Percentiles rank a stretch among this genome's conserved stretches.
phyloP scores from a whole-genome alignment of 2,797 vertebrate genomes.

The Sebastes matsubarae region DNA sequence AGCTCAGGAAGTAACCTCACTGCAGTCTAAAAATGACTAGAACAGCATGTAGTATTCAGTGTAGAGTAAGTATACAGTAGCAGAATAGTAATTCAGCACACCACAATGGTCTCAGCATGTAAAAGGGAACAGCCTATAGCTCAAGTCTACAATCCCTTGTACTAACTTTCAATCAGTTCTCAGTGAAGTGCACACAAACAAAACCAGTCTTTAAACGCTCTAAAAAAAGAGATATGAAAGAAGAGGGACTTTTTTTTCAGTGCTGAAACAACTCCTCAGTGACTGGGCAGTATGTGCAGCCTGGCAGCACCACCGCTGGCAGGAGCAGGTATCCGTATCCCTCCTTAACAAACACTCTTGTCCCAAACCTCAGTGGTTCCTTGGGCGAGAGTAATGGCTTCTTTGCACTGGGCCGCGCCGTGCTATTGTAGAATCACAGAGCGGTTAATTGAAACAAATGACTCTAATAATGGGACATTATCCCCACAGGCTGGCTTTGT shows the following conservation, averaged over 20 bases:
- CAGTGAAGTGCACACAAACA: conserved; percentile 18
- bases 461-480: conserved; percentile 99
- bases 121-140: conserved; percentile 36
- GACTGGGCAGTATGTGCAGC: conserved; percentile 16
- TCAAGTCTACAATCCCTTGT: conserved; percentile 32
- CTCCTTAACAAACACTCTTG: conserved; percentile 41
- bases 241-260: neutral
- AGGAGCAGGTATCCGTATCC: conserved; percentile 57
- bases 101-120: conserved; percentile 50
- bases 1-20: conserved; percentile 39
- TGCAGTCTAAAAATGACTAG: conserved; percentile 60
- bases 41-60: neutral
- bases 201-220: neutral
- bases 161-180: conserved; percentile 37
- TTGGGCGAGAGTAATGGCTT: conserved; percentile 93
- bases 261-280: conserved; percentile 29
- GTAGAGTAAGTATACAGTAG: conserved; percentile 54
- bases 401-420: conserved; percentile 91
- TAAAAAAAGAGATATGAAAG: neutral
- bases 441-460: conserved; percentile 99
- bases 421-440: conserved; percentile 99
- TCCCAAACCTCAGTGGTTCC: conserved; percentile 71
- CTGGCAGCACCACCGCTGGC: conserved; percentile 43
- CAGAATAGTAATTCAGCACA: conserved; percentile 58
- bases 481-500: conserved; percentile 96